Percentiles rank a stretch among this genome's conserved stretches.
Evolutionary conservation across 2,797 vertebrate genomes (phyloP).

Genomic region (Neosilurus mollespiculum): DNA sequence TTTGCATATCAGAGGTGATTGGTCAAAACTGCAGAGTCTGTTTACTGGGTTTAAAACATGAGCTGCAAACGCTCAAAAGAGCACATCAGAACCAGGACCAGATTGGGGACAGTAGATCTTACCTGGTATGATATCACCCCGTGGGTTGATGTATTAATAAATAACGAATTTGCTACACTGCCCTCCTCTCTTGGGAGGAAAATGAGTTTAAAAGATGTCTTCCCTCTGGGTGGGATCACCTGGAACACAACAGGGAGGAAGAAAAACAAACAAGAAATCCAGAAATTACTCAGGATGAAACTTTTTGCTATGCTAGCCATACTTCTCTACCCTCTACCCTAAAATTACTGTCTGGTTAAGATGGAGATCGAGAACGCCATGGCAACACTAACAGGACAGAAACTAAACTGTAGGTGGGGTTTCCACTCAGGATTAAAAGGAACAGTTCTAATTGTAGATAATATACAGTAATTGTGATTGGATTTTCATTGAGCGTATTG

Average conservation of each 20-base stretch:
- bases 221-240: conserved; percentile 94
- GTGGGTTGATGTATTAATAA: conserved; percentile 97
- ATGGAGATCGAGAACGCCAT: too few relatives aligned
- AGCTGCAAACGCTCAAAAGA: too few relatives aligned
- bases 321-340: not conserved
- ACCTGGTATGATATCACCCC: conserved; percentile 94
- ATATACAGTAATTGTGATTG: not conserved
- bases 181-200: conserved; percentile 94
- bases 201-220: conserved; percentile 91
- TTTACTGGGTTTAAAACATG: not conserved
- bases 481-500: not conserved
- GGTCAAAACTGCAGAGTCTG: not conserved
- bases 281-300: not conserved
- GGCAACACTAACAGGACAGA: not conserved
- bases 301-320: not conserved
- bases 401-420: not conserved
- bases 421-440: not conserved
- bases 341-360: not conserved
- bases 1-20: not conserved
- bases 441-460: not conserved
- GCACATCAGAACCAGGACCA: not conserved
- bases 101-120: conserved; percentile 44
- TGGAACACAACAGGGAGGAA: conserved; percentile 56
- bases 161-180: conserved; percentile 94
- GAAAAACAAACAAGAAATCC: too few relatives aligned